Conservation (phyloP, 2,797 vertebrate genomes). For the Myotis myotis region DNA sequence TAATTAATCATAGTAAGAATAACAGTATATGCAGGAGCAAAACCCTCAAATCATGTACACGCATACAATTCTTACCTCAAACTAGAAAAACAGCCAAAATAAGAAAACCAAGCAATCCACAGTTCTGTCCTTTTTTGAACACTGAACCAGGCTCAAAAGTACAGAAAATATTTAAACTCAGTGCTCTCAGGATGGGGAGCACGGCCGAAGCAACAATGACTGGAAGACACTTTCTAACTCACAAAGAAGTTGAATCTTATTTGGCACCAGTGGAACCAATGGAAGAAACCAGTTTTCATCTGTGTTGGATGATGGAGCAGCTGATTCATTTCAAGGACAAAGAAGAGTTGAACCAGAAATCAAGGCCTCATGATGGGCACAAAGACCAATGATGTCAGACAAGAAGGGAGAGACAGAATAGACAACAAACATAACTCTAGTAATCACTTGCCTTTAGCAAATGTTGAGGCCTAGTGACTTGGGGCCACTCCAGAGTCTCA, state of each 20-base stretch:
- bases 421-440: background rate
- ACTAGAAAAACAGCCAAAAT: background rate
- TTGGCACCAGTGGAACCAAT: background rate
- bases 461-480: background rate
- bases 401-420: background rate
- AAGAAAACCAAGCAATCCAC: background rate
- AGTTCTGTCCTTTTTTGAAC: background rate
- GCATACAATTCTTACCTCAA: background rate
- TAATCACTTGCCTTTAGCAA: background rate
- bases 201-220: background rate
- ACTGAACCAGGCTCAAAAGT: background rate
- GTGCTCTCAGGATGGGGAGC: background rate
- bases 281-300: background rate
- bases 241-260: background rate
- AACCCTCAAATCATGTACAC: background rate
- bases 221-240: background rate
- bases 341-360: constrained; percentile 31
- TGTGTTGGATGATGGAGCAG: background rate
- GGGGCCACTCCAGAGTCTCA: background rate
- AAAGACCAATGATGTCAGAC: background rate
- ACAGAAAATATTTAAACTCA: background rate
- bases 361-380: background rate
- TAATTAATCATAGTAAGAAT: background rate
- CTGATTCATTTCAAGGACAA: background rate
- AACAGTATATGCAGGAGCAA: background rate